phyloP scores from a whole-genome alignment of 2,888 invertebrate species.

The Dastarcus helophoroides region DNA sequence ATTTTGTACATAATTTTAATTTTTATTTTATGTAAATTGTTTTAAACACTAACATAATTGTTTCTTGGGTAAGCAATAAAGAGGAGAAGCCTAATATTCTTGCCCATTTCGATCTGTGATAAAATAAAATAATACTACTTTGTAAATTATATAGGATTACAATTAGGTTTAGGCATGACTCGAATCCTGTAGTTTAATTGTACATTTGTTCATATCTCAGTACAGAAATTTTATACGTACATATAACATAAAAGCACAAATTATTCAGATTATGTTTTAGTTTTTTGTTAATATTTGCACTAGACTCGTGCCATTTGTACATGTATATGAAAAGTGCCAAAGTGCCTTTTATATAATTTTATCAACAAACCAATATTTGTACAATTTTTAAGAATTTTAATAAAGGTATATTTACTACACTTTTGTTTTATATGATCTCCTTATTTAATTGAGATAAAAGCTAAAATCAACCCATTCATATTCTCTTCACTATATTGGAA shows the following conservation, averaged over 20 bases:
- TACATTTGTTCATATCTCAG: conserved; percentile 7
- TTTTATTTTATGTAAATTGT: too few relatives aligned
- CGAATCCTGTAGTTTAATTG: conserved; percentile 14
- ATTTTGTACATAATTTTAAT: conserved; percentile 25
- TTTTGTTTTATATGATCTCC: too few relatives aligned
- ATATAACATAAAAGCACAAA: too few relatives aligned
- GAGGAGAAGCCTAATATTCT: conserved; percentile 18
- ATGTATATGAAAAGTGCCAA: conserved; percentile 28
- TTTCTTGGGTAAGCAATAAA: conserved; percentile 24
- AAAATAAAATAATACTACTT: conserved; percentile 21
- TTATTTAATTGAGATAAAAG: too few relatives aligned
- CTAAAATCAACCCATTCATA: too few relatives aligned
- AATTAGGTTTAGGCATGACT: conserved; percentile 18
- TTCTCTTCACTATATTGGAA: too few relatives aligned
- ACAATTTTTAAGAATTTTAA: conserved; percentile 31
- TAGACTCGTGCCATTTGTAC: conserved; percentile 29
- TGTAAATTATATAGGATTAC: conserved; percentile 10
- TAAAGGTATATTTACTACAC: conserved; percentile 18
- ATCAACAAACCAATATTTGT: conserved; percentile 26
- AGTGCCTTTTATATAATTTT: conserved; percentile 23
- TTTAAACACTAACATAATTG: too few relatives aligned
- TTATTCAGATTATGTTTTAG: conserved; percentile 7
- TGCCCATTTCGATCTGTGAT: conserved; percentile 36
- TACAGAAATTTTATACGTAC: conserved; percentile 10
- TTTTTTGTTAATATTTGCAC: conserved; percentile 26